Evolutionary conservation across 1,140 invertebrate species (phyloP), one percentile per base, ranked within the genome.

Genomic region (Cepaea nemoralis): DNA sequence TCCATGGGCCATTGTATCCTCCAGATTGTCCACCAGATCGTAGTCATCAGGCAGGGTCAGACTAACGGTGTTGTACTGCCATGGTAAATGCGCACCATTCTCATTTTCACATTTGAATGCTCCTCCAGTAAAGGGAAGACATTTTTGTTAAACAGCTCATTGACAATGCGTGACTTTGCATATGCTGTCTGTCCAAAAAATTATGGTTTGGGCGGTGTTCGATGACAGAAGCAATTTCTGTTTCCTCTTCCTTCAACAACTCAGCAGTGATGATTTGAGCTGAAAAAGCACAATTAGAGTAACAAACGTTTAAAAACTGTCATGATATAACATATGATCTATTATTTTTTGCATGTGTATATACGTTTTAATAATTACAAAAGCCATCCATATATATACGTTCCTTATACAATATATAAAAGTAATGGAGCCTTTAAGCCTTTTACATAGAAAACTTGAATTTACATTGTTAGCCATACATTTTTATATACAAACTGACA

Each of bases 31-130:
- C 0, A 96, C 93, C 55, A 96, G 93, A 91, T 96, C 95, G 87
- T 95, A 96, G 87, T 95, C 95, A 81, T 94, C 93, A 37, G 94
- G 94, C 27, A 96, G 91, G 0, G 94, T 94, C 31, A 96, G 90
- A 86, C 94, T 94, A 5, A 95, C 93, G 83, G 94, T 93, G 63
- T 94, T 31, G 91, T 93, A 2, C 91, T 89, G n/a, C 95, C 95
- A 87, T 95, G 94, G 83, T 93, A 93, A 83, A 96, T 93, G 83
- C 94, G 93, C 83, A 96, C 94, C 94, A 94, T 95, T 90, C 95
- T 91, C 93, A 94, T 95, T 14, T 66, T 82, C 12, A 82, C 66
- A 40, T 78, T 69, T 19, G 69, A 83, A 48, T 93, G 92, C 16
- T 93, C 76, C 19, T 87, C 87, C 75, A 87, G 82, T 6, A 76